A percentile compares a stretch with the other conserved stretches of the same genome.
Conservation (phyloP, 37 sponge, comb jelly and placozoan species). For the Hexactinellida sp. region DNA sequence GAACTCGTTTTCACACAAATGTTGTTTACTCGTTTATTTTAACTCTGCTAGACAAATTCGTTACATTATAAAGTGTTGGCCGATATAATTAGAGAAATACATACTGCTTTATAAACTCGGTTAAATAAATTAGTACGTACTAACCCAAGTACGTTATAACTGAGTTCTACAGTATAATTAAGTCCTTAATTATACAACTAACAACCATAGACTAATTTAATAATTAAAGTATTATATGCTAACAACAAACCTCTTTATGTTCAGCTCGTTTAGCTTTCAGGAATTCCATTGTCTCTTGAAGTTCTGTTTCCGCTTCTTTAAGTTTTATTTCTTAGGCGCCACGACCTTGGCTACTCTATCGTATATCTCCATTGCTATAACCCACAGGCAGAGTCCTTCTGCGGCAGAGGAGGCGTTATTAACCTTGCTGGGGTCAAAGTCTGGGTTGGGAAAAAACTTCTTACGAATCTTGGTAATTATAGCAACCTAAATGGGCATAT, state of each 20-base stretch:
- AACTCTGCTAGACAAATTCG: too few species aligned
- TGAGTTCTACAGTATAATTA: too few species aligned
- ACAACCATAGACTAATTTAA: too few species aligned
- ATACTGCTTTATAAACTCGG: too few species aligned
- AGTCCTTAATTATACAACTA: too few species aligned
- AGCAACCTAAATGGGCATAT: slow-evolving; percentile 32
- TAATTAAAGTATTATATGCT: too few species aligned
- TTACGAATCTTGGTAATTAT: slow-evolving; percentile 83
- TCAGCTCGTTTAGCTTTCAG: slow-evolving; percentile 83
- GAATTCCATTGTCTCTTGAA: slow-evolving; percentile 67
- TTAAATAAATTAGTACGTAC: too few species aligned
- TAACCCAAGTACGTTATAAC: too few species aligned
- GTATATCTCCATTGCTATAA: slow-evolving; percentile 91
- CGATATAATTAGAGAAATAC: too few species aligned
- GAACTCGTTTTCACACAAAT: too few species aligned
- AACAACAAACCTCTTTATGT: slow-evolving; percentile 55
- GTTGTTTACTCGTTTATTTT: too few species aligned
- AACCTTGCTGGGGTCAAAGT: slow-evolving; percentile 94
- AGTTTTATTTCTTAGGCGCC: slow-evolving; percentile 94
- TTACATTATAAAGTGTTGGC: too few species aligned
- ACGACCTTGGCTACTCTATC: slow-evolving; percentile 98
- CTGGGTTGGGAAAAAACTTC: slow-evolving; percentile 69
- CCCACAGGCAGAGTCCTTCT: slow-evolving; percentile 94
- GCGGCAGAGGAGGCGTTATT: slow-evolving; percentile 93
- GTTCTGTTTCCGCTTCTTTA: slow-evolving; percentile 58